Evolutionary conservation across 2,888 invertebrate species (phyloP).

Genomic region (Himalopsyche kuldschensis): DNA sequence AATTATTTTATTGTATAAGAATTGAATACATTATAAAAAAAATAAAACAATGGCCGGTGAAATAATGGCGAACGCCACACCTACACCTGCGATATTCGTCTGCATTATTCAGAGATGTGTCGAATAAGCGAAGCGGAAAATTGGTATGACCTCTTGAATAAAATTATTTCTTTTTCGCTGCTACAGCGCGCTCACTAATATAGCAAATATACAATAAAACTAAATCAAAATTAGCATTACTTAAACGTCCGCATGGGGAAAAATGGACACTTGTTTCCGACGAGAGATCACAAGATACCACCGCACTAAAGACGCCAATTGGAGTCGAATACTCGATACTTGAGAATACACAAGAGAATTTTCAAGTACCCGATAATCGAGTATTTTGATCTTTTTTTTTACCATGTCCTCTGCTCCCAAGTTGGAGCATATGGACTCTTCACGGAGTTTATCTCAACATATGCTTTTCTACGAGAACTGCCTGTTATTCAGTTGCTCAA

Average conservation of each 20-base stretch:
- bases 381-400: no score
- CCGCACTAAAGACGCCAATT: no score
- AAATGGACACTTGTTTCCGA: neutral
- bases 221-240: neutral
- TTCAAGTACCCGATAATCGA: no score
- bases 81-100: slow-evolving; percentile 16
- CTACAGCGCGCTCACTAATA: neutral
- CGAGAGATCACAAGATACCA: neutral
- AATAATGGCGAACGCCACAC: neutral
- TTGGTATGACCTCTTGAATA: slow-evolving; percentile 32
- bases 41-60: slow-evolving; percentile 22
- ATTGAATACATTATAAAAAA: slow-evolving; percentile 22
- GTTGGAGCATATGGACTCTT: no score
- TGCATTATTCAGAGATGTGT: slow-evolving; percentile 24
- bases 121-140: slow-evolving; percentile 34
- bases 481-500: no score
- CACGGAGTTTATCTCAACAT: no score
- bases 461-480: no score
- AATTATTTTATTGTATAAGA: slow-evolving; percentile 30
- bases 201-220: neutral
- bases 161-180: neutral
- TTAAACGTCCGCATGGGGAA: neutral
- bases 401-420: no score
- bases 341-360: no score
- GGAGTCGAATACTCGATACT: no score